A percentile compares a stretch with the other conserved stretches of the same genome.
Conservation (phyloP, 2,797 vertebrate genomes). For the Catamblyrhynchus diadema region DNA sequence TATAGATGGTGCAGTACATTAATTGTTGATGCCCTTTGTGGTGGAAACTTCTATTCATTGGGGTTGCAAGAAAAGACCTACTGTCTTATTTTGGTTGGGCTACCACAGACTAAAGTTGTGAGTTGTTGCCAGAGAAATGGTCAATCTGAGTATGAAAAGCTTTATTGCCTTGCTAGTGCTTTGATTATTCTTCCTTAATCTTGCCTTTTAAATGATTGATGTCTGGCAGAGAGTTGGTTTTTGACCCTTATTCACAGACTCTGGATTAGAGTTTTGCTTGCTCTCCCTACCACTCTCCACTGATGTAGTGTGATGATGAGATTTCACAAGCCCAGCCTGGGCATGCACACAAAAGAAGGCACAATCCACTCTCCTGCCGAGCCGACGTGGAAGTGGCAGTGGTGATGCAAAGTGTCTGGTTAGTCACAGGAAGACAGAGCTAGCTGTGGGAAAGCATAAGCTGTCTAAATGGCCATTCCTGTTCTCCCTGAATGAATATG, state of each 20-base stretch:
- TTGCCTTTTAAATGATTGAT: background rate
- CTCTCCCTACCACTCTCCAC: background rate
- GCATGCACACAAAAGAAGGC: background rate
- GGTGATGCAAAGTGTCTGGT: background rate
- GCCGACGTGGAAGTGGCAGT: background rate
- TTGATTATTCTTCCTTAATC: background rate
- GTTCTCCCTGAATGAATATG: slow-evolving; percentile 36
- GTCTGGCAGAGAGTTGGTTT: background rate
- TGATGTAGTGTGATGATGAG: background rate
- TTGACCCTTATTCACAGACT: background rate
- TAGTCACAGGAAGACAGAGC: background rate
- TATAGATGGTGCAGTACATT: background rate
- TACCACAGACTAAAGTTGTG: background rate
- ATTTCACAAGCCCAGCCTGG: background rate
- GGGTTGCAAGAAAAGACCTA: background rate
- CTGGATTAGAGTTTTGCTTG: background rate
- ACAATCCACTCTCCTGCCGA: background rate
- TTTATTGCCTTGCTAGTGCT: background rate
- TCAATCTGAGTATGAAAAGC: background rate
- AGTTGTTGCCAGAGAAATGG: background rate
- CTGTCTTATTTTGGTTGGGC: background rate
- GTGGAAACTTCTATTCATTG: background rate
- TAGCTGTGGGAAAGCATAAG: background rate
- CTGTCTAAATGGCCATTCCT: background rate
- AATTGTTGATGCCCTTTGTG: background rate